These are phyloP conservation scores for Ips typographus DNA, from an alignment of 1,140 invertebrate genomes.

Conservation along the genomic window DNA sequence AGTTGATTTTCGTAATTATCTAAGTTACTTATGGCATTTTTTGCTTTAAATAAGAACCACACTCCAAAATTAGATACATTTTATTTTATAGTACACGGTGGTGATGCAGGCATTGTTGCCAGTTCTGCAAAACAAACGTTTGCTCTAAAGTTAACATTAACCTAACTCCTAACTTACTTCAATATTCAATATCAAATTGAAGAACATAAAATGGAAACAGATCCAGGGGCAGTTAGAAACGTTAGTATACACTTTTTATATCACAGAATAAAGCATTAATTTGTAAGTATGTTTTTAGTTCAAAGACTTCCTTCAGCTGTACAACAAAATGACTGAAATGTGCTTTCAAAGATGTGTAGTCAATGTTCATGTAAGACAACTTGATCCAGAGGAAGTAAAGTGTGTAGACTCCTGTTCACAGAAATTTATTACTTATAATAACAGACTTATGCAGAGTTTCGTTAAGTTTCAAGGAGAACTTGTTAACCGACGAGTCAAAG, in stretches of 20 bases:
- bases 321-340: slow-evolving; percentile 88
- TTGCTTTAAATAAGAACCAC: no score
- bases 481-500: slow-evolving; percentile 41
- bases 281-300: slow-evolving; percentile 63
- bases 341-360: slow-evolving; percentile 90
- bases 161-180: neutral
- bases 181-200: neutral
- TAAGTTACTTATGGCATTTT: no score
- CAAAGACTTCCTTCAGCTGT: slow-evolving; percentile 87
- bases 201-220: slow-evolving; percentile 10
- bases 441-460: slow-evolving; percentile 46
- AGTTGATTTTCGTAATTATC: no score
- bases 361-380: slow-evolving; percentile 82
- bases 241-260: slow-evolving; percentile 12
- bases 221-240: slow-evolving; percentile 25
- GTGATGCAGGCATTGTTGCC: no score
- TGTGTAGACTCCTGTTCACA: slow-evolving; percentile 45
- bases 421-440: slow-evolving; percentile 48
- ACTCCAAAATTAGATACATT: no score
- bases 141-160: no score
- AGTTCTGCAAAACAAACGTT: no score
- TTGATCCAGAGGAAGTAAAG: slow-evolving; percentile 59
- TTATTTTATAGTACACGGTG: no score
- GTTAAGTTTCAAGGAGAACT: slow-evolving; percentile 42
- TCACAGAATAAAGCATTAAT: slow-evolving; percentile 1